These are phyloP conservation scores for human (Homo sapiens) DNA, from an alignment of 2,113 vertebrate species.

Conservation along the genomic window GRCh38 chr17:21029001-21029500, in stretches of 20 bases:
- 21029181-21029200: not conserved
- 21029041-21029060: not conserved
- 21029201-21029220: fast-evolving
- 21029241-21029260: not conserved
- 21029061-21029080: not conserved
- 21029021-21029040: not conserved
- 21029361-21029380: not conserved
- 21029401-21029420: too few relatives aligned
- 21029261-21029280: not conserved
- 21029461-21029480: not conserved
- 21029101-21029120: not conserved
- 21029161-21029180: not conserved
- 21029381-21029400: not conserved
- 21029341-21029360: not conserved
- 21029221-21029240: not conserved
- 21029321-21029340: not conserved
- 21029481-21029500: not conserved
- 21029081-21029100: not conserved
- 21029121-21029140: not conserved
- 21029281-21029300: not conserved
- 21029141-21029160: not conserved
- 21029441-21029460: not conserved
- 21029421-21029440: not conserved
- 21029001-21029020: not conserved
- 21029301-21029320: not conserved